Conservation (phyloP, 2,797 vertebrate species). For the Pipistrellus pipistrellus region DNA sequence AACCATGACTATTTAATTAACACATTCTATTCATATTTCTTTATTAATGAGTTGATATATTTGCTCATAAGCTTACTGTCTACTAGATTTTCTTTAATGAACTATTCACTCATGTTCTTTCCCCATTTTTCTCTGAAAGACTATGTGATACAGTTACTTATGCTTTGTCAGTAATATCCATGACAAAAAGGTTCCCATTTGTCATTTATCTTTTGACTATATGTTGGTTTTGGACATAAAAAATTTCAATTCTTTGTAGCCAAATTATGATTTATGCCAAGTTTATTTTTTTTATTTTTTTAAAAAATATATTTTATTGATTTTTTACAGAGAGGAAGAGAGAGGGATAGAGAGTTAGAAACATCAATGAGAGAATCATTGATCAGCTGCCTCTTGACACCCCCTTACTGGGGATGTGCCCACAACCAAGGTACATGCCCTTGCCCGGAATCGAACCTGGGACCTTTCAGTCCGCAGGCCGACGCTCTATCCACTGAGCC, state of each 20-base stretch:
- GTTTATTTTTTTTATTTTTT: too few relatives aligned
- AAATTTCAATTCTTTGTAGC: neutral
- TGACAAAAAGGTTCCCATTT: neutral
- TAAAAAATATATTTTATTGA: too few relatives aligned
- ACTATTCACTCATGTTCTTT: neutral
- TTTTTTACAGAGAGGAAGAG: too few relatives aligned
- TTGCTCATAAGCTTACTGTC: neutral
- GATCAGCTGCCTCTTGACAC: too few relatives aligned
- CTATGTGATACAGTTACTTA: neutral
- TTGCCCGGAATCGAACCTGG: too few relatives aligned
- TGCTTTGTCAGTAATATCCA: neutral
- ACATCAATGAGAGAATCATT: too few relatives aligned
- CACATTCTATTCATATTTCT: slow-evolving; percentile 1
- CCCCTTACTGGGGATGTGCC: too few relatives aligned
- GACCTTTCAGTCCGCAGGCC: too few relatives aligned
- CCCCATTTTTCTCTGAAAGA: neutral
- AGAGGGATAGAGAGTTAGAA: too few relatives aligned
- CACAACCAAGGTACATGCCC: too few relatives aligned
- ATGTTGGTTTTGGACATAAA: neutral
- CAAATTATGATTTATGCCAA: neutral
- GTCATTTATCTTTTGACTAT: slow-evolving; percentile 32
- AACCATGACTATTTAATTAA: neutral
- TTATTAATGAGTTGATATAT: neutral
- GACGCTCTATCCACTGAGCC: too few relatives aligned
- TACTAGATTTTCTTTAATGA: slow-evolving; percentile 2